Evolutionary conservation across 1,140 invertebrate genomes (phyloP).

Genomic region (Drosophila ambigua): DNA sequence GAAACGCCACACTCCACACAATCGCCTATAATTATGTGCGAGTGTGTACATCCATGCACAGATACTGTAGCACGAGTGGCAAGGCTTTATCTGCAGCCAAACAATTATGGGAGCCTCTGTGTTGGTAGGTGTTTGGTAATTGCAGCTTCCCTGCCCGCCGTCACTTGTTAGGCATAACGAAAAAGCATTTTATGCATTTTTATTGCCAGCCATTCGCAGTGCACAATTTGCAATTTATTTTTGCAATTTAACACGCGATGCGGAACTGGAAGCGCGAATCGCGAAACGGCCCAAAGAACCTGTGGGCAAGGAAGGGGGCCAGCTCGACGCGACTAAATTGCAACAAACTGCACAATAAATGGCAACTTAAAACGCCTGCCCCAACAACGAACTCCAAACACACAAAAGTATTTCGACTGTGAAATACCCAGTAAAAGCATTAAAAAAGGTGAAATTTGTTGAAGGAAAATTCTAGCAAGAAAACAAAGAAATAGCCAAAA

Average conservation of each 20-base stretch:
- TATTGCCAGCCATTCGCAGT: constrained; percentile 71
- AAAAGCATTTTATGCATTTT: constrained; percentile 78
- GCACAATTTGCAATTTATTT: constrained; percentile 77
- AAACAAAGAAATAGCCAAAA: too few relatives aligned
- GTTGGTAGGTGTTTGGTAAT: constrained; percentile 56
- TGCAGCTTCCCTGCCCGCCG: constrained; percentile 44
- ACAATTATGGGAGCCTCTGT: constrained; percentile 27
- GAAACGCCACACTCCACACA: constrained; percentile 61
- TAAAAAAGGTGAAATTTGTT: too few relatives aligned
- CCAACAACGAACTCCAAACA: constrained; percentile 24
- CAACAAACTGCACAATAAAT: constrained; percentile 81
- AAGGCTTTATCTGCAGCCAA: constrained; percentile 7
- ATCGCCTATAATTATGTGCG: constrained; percentile 53
- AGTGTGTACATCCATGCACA: constrained; percentile 5
- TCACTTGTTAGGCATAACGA: constrained; percentile 67
- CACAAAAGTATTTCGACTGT: too few relatives aligned
- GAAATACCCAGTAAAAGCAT: too few relatives aligned
- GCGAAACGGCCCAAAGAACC: constrained; percentile 20
- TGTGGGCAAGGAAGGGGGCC: constrained; percentile 28
- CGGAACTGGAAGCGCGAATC: constrained; percentile 13
- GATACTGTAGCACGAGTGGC: background rate
- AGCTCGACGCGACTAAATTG: constrained; percentile 62
- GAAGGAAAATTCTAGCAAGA: too few relatives aligned
- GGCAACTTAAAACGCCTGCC: constrained; percentile 72
- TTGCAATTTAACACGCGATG: constrained; percentile 79